phyloP scores from a whole-genome alignment of 2,888 invertebrate genomes.

The Megalurothrips usitatus region DNA sequence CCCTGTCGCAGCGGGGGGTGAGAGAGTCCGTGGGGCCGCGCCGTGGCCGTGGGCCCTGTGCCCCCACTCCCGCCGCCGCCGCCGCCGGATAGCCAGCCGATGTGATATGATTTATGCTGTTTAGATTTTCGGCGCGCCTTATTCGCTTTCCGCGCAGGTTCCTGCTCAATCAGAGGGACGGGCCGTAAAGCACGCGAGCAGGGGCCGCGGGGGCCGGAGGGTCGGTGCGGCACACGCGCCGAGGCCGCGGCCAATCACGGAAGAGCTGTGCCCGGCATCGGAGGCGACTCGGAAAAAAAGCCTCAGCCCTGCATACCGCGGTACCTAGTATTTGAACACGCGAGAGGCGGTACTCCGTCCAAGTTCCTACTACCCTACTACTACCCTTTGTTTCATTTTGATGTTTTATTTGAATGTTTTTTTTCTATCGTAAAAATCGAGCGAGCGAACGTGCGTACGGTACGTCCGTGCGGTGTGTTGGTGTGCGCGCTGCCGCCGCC shows the following conservation, averaged over 20 bases:
- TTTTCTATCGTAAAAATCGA: too few species aligned
- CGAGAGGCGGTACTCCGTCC: too few species aligned
- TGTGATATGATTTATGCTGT: constrained; percentile 16
- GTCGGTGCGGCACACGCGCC: too few species aligned
- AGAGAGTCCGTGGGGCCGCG: not conserved
- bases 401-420: too few species aligned
- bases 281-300: not conserved
- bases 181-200: constrained; percentile 4
- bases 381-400: too few species aligned
- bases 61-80: not conserved
- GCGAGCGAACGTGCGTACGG: too few species aligned
- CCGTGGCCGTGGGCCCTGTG: not conserved
- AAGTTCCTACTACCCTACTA: too few species aligned
- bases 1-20: not conserved
- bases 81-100: not conserved
- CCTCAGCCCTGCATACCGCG: not conserved
- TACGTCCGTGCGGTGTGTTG: too few species aligned
- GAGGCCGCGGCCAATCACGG: not conserved
- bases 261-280: not conserved
- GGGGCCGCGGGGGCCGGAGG: not conserved
- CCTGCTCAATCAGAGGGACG: not conserved
- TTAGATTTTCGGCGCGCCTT: constrained; percentile 15
- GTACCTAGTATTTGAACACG: too few species aligned
- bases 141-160: constrained; percentile 20
- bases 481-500: not conserved